Percentiles rank a stretch among this genome's conserved stretches.
Conservation (phyloP, 2,113 vertebrate species). For the Andinoacara biseriatus region DNA sequence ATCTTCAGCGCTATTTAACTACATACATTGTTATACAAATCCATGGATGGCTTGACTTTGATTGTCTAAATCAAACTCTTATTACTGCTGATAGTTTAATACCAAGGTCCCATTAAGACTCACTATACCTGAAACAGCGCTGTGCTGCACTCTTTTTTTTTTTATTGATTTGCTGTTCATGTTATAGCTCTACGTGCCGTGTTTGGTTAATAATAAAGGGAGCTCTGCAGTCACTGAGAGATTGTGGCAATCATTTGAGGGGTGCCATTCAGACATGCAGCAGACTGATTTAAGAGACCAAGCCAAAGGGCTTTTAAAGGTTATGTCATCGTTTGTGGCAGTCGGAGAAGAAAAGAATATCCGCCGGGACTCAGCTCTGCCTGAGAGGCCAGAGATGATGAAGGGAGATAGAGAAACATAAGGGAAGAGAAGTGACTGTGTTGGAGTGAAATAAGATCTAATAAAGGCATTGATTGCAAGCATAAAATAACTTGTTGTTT, state of each 20-base stretch:
- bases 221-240: conserved; percentile 23
- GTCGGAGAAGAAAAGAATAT: conserved; percentile 47
- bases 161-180: conserved; percentile 44
- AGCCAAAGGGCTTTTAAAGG: conserved; percentile 66
- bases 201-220: conserved; percentile 26
- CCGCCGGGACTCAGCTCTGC: conserved; percentile 28
- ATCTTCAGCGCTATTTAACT: not conserved
- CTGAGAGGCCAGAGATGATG: conserved; percentile 48
- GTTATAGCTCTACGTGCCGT: conserved; percentile 19
- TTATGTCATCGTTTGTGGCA: conserved; percentile 63
- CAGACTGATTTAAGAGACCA: conserved; percentile 24
- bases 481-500: not conserved
- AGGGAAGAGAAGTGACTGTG: conserved; percentile 22
- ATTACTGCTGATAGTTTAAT: not conserved
- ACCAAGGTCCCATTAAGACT: not conserved
- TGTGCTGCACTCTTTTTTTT: not conserved
- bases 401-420: conserved; percentile 30
- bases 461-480: not conserved
- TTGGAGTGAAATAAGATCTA: conserved; percentile 6
- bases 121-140: not conserved
- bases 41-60: not conserved
- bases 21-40: not conserved
- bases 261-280: conserved; percentile 27
- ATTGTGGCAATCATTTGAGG: conserved; percentile 32
- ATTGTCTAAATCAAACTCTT: not conserved